These are phyloP conservation scores for Diphyllodes magnificus DNA, from an alignment of 2,113 vertebrate genomes.

Conservation along the genomic window DNA sequence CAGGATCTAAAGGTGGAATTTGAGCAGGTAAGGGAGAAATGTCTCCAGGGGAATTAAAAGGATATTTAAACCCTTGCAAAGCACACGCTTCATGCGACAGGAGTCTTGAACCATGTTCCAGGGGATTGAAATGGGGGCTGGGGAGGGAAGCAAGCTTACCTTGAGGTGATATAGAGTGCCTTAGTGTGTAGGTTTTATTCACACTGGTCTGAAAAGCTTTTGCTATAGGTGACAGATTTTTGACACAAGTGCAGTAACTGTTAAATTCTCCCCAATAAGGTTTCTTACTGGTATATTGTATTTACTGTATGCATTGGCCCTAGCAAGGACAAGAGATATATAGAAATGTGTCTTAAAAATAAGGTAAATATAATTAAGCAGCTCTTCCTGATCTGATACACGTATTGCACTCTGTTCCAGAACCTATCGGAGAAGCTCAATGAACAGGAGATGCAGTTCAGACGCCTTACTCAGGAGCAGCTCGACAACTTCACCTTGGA, in stretches of 20 bases:
- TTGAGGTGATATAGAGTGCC: neutral
- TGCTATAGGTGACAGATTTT: neutral
- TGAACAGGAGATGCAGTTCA: conserved; percentile 86
- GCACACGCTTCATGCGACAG: rapidly evolving
- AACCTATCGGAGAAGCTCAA: conserved; percentile 80
- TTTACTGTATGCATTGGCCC: neutral
- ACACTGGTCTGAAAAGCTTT: neutral
- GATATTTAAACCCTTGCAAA: neutral
- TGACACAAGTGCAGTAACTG: neutral
- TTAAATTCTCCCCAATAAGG: neutral
- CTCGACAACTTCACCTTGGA: conserved; percentile 94
- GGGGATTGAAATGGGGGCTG: rapidly evolving
- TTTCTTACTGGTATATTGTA: neutral
- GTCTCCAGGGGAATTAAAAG: rapidly evolving
- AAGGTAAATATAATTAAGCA: neutral
- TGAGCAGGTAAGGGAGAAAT: conserved; percentile 76
- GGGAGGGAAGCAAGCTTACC: neutral
- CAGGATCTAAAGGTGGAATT: conserved; percentile 85
- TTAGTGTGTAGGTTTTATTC: neutral
- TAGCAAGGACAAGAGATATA: neutral
- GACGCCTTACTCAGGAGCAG: conserved; percentile 90
- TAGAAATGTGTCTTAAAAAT: neutral
- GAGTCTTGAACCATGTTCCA: neutral
- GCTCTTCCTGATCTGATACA: neutral
- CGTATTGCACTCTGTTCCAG: conserved; percentile 56